Conservation (phyloP, 1,140 invertebrate genomes). For the Chironomus striatipennis region DNA sequence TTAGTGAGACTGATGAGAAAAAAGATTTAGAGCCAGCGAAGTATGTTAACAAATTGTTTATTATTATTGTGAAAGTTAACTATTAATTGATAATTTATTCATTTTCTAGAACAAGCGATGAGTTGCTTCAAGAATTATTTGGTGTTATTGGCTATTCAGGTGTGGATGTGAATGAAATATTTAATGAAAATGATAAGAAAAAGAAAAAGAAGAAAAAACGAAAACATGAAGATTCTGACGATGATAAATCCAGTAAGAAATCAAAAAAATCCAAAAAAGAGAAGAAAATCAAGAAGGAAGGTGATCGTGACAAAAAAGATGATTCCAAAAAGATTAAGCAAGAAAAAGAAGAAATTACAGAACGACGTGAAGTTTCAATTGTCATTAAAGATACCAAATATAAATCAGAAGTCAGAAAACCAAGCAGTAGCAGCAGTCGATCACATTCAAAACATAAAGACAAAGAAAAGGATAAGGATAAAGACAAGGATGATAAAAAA, state of each 20-base stretch:
- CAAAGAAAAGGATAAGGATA: background rate
- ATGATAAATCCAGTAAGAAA: conserved; percentile 42
- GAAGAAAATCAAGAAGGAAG: conserved; percentile 36
- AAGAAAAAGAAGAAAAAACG: conserved; percentile 38
- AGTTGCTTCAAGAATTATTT: conserved; percentile 27
- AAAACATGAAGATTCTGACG: conserved; percentile 32
- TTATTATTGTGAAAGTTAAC: conserved; percentile 60
- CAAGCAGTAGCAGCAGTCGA: conserved; percentile 18
- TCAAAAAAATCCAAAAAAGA: conserved; percentile 40
- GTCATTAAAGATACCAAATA: conserved; percentile 5
- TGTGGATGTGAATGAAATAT: conserved; percentile 48
- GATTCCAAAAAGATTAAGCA: conserved; percentile 44
- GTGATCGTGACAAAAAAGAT: conserved; percentile 44
- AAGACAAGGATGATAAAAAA: conserved; percentile 42
- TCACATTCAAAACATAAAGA: background rate
- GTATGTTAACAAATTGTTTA: conserved; percentile 66
- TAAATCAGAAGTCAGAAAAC: conserved; percentile 1
- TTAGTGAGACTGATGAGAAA: conserved; percentile 33
- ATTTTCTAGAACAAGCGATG: conserved; percentile 29
- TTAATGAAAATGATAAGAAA: conserved; percentile 38
- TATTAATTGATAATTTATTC: conserved; percentile 39
- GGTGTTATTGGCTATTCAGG: conserved; percentile 26
- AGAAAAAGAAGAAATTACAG: conserved; percentile 28
- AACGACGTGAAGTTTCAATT: conserved; percentile 22
- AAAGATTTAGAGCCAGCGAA: conserved; percentile 44